These are phyloP conservation scores for Cathartes aura DNA, from an alignment of 2,113 vertebrate genomes.

Conservation along the genomic window DNA sequence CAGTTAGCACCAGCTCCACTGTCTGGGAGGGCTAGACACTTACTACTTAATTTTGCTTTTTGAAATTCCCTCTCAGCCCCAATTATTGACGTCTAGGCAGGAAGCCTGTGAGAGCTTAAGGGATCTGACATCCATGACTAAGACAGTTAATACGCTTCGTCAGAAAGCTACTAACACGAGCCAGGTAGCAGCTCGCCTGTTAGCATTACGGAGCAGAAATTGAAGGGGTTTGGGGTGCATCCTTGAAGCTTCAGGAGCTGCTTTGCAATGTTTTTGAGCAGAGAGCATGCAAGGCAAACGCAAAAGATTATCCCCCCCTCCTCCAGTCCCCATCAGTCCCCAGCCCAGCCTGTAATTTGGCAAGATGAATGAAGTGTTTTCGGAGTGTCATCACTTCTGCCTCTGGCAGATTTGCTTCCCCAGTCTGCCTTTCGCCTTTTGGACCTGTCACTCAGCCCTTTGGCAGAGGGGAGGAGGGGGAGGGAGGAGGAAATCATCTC, in stretches of 20 bases:
- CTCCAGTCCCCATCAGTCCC: slow-evolving; percentile 48
- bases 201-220: slow-evolving; percentile 20
- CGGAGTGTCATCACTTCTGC: slow-evolving; percentile 56
- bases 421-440: slow-evolving; percentile 71
- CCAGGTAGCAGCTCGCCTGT: slow-evolving; percentile 9
- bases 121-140: slow-evolving; percentile 26
- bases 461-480: slow-evolving; percentile 49
- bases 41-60: neutral
- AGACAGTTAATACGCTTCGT: neutral
- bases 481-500: slow-evolving; percentile 66
- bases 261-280: neutral
- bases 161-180: neutral
- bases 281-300: slow-evolving; percentile 4
- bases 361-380: slow-evolving; percentile 72
- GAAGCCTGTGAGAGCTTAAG: neutral
- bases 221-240: neutral
- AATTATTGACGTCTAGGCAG: neutral
- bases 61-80: slow-evolving; percentile 49
- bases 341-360: slow-evolving; percentile 65
- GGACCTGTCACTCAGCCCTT: slow-evolving; percentile 71
- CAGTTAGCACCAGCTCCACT: neutral
- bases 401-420: slow-evolving; percentile 71
- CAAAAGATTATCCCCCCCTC: neutral
- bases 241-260: neutral
- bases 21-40: neutral